These are phyloP conservation scores for Nemoura dubitans DNA, from an alignment of 2,888 invertebrate genomes.

Conservation along the genomic window DNA sequence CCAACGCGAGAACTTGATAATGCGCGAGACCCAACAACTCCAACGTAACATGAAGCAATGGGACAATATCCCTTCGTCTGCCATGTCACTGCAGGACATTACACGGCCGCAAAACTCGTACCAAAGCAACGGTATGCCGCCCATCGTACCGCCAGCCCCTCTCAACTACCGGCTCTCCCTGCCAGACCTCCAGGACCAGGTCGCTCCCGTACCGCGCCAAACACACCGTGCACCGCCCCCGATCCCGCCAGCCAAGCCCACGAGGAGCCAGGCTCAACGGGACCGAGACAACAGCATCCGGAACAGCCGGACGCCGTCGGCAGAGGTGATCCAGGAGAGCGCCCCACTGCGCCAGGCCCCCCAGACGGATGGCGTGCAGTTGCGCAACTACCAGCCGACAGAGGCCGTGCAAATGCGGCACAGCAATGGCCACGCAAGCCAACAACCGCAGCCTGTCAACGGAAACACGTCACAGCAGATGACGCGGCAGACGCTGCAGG, in stretches of 20 bases:
- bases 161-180: slow-evolving; percentile 67
- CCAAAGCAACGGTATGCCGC: slow-evolving; percentile 59
- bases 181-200: slow-evolving; percentile 63
- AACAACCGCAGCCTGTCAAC: slow-evolving; percentile 13
- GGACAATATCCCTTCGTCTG: slow-evolving; percentile 61
- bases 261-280: slow-evolving; percentile 56
- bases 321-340: slow-evolving; percentile 59
- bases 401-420: not conserved
- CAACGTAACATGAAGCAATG: slow-evolving; percentile 60
- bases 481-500: slow-evolving; percentile 75
- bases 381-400: not conserved
- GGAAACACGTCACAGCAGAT: slow-evolving; percentile 64
- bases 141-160: slow-evolving; percentile 56
- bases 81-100: slow-evolving; percentile 61
- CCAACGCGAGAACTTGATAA: slow-evolving; percentile 75
- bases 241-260: slow-evolving; percentile 67
- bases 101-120: slow-evolving; percentile 62
- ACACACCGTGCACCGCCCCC: slow-evolving; percentile 58
- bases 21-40: slow-evolving; percentile 66
- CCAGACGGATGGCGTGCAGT: not conserved
- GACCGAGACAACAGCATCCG: slow-evolving; percentile 55
- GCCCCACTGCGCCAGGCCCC: slow-evolving; percentile 29
- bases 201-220: not conserved
- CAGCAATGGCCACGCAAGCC: slow-evolving; percentile 17
- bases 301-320: slow-evolving; percentile 69